Conservation (phyloP, 2,888 invertebrate genomes). For the Pollenia angustigena region DNA sequence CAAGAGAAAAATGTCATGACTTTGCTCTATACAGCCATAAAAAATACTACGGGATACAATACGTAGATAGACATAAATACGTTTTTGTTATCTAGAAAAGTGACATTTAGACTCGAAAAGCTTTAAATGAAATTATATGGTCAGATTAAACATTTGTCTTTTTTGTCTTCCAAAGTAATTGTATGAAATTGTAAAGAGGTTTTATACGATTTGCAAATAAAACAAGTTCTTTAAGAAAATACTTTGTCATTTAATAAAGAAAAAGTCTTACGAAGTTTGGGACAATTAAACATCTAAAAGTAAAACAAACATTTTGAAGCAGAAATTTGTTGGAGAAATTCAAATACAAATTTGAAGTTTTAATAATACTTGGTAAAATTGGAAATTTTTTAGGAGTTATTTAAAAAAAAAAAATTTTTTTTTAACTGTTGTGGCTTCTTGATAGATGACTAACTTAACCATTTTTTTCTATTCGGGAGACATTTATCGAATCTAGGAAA, state of each 20-base stretch:
- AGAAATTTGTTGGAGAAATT: no score
- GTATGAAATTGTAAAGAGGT: background rate
- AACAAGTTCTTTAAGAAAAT: conserved; percentile 7
- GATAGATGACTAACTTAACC: no score
- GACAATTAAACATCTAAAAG: background rate
- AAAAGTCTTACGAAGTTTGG: background rate
- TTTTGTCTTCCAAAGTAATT: background rate
- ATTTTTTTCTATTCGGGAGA: no score
- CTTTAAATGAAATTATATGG: conserved; percentile 60
- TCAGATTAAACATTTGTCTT: conserved; percentile 36
- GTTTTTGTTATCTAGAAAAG: conserved; percentile 64
- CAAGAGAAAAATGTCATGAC: conserved; percentile 72
- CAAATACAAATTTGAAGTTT: no score
- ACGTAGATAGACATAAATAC: conserved; percentile 50
- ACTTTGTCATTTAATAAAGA: conserved; percentile 14
- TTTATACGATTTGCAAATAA: background rate
- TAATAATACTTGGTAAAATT: no score
- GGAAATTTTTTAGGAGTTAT: background rate
- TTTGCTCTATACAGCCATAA: conserved; percentile 60
- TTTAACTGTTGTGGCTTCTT: no score
- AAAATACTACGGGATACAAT: conserved; percentile 8
- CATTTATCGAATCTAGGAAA: no score
- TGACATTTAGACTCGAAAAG: conserved; percentile 62
- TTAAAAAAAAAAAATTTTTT: no score
- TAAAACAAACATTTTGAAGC: background rate